These are phyloP conservation scores for Andrena hattorfiana DNA, from an alignment of 2,888 invertebrate species.

Conservation along the genomic window DNA sequence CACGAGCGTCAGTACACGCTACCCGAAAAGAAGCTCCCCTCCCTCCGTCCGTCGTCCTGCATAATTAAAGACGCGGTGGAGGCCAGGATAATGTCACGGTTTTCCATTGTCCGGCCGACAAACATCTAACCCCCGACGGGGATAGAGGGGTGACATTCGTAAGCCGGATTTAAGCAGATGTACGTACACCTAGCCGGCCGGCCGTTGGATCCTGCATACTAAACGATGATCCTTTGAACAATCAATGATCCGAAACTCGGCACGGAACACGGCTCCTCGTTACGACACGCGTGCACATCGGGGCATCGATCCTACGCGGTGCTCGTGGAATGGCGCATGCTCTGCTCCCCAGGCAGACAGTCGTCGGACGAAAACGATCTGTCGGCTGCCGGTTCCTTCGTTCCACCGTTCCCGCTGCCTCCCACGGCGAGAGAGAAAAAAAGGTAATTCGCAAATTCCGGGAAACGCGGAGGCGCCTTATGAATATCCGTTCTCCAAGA, in stretches of 20 bases:
- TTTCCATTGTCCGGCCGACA: slow-evolving; percentile 49
- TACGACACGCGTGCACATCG: slow-evolving; percentile 56
- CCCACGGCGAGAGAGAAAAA: too few species aligned
- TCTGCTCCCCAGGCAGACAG: slow-evolving; percentile 21
- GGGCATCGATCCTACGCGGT: slow-evolving; percentile 50
- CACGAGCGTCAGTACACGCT: neutral
- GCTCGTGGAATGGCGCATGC: slow-evolving; percentile 40
- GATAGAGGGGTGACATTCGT: slow-evolving; percentile 48
- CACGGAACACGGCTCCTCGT: slow-evolving; percentile 57
- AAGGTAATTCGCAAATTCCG: slow-evolving; percentile 49
- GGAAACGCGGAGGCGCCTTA: slow-evolving; percentile 34
- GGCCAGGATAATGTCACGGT: slow-evolving; percentile 30
- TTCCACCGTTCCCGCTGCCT: neutral
- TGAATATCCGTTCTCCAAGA: slow-evolving; percentile 66
- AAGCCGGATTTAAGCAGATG: slow-evolving; percentile 69
- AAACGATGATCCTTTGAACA: slow-evolving; percentile 71
- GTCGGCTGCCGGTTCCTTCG: slow-evolving; percentile 15
- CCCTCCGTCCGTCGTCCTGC: neutral
- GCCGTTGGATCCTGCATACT: slow-evolving; percentile 55
- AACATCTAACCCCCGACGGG: slow-evolving; percentile 30
- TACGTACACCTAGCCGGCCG: slow-evolving; percentile 47
- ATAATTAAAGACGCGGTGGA: slow-evolving; percentile 36
- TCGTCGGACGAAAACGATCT: slow-evolving; percentile 39
- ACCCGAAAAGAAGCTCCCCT: slow-evolving; percentile 2
- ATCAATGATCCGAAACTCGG: slow-evolving; percentile 67